phyloP scores from a whole-genome alignment of 2,888 invertebrate genomes.

The Hydraecia micacea region DNA sequence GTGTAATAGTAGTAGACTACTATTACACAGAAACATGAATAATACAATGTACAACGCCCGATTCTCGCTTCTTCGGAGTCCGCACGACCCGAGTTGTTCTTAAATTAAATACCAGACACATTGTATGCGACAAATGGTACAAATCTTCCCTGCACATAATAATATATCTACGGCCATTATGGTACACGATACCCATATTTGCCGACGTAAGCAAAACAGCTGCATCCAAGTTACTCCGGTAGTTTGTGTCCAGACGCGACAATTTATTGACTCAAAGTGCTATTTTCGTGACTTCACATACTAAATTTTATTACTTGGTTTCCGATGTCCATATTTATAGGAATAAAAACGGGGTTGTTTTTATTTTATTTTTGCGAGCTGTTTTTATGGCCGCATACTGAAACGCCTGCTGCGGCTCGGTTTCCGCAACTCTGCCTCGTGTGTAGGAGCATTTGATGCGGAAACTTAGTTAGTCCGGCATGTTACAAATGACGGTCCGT shows the following conservation, averaged over 20 bases:
- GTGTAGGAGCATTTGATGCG: slow-evolving; percentile 70
- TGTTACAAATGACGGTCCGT: slow-evolving; percentile 72
- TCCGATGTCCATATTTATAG: slow-evolving; percentile 60
- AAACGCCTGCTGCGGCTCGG: slow-evolving; percentile 59
- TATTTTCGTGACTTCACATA: slow-evolving; percentile 53
- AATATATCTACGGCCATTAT: slow-evolving; percentile 48
- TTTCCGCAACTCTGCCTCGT: slow-evolving; percentile 56
- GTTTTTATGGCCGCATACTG: slow-evolving; percentile 60
- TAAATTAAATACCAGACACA: slow-evolving; percentile 38
- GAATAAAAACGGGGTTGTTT: slow-evolving; percentile 49
- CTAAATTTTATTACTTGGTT: slow-evolving; percentile 49
- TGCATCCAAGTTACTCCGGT: slow-evolving; percentile 41
- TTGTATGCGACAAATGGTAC: slow-evolving; percentile 41
- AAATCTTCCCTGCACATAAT: slow-evolving; percentile 44
- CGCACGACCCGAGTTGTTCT: neutral
- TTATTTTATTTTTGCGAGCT: slow-evolving; percentile 56
- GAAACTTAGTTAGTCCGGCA: slow-evolving; percentile 72
- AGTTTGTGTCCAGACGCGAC: slow-evolving; percentile 56
- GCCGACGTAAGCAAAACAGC: slow-evolving; percentile 59
- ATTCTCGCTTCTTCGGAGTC: neutral
- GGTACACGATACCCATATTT: slow-evolving; percentile 51
- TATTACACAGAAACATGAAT: no score
- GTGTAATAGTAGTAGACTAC: no score
- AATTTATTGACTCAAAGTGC: slow-evolving; percentile 57
- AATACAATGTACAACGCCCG: neutral